These are phyloP conservation scores for Chironomus tepperi DNA, from an alignment of 1,140 invertebrate species.

Conservation along the genomic window DNA sequence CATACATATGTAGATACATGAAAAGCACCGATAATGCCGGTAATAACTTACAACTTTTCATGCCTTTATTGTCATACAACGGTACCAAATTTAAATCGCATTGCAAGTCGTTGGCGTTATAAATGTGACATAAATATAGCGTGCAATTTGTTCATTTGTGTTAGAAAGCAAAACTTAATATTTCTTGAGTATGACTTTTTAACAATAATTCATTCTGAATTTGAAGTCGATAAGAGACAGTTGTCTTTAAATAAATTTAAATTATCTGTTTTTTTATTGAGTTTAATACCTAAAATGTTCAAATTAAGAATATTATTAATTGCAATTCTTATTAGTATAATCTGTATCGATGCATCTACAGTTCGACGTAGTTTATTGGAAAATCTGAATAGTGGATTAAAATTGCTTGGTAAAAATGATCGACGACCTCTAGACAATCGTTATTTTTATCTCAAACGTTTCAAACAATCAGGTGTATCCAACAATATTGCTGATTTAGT, in stretches of 20 bases:
- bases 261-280: too few species aligned
- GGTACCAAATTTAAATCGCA: background rate
- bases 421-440: background rate
- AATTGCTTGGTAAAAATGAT: background rate
- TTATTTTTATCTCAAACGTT: background rate
- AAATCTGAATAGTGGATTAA: background rate
- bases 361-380: background rate
- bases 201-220: too few species aligned
- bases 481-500: background rate
- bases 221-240: too few species aligned
- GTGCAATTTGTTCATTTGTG: too few species aligned
- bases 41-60: background rate
- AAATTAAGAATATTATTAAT: too few species aligned
- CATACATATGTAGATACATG: background rate
- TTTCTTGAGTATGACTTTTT: too few species aligned
- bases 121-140: too few species aligned
- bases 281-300: too few species aligned
- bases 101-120: too few species aligned
- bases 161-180: too few species aligned
- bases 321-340: too few species aligned
- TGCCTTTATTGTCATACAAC: background rate
- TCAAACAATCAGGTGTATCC: background rate
- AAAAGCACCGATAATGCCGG: constrained; percentile 5
- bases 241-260: too few species aligned
- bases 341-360: background rate